Evolutionary conservation across 2,113 vertebrate species (phyloP).

Genomic region (Macaca fascicularis): DNA sequence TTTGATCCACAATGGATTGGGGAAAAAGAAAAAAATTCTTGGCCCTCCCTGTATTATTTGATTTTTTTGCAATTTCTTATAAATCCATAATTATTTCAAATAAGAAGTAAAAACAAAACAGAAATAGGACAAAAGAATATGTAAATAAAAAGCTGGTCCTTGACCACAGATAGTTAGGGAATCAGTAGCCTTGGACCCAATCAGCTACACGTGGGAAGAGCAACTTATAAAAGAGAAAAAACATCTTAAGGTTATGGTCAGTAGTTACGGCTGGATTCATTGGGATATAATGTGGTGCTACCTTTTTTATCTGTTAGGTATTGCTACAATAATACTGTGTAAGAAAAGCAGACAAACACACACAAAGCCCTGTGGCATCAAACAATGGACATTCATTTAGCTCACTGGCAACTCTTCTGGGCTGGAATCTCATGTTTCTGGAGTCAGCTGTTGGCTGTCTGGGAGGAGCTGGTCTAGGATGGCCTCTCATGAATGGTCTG

Average conservation of each 20-base stretch:
- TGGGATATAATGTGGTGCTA: background rate
- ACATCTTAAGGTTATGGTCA: background rate
- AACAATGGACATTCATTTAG: background rate
- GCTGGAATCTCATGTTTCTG: background rate
- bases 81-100: slow-evolving; percentile 38
- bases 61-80: slow-evolving; percentile 32
- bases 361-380: background rate
- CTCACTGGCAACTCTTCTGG: background rate
- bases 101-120: background rate
- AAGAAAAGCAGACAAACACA: background rate
- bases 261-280: background rate
- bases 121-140: background rate
- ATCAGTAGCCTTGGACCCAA: background rate
- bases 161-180: background rate
- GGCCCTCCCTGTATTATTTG: background rate
- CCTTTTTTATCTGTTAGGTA: background rate
- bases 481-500: background rate
- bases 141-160: background rate
- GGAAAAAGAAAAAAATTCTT: background rate
- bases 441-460: background rate
- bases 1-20: background rate
- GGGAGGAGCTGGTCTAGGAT: background rate
- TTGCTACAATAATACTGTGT: background rate
- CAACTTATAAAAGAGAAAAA: background rate
- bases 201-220: background rate